phyloP scores from a whole-genome alignment of 53 echinoderm and acorn worm species.

The Antedon mediterranea region DNA sequence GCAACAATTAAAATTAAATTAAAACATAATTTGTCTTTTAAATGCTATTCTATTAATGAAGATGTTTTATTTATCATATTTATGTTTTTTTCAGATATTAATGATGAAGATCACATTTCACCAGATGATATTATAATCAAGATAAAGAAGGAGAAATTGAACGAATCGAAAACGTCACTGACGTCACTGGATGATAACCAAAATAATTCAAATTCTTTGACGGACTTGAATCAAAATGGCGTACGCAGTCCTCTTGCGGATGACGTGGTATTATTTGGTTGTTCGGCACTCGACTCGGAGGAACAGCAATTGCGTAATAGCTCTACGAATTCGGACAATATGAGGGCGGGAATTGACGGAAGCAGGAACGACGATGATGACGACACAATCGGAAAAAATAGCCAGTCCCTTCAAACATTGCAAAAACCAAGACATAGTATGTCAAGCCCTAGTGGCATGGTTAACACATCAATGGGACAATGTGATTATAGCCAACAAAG shows the following conservation, averaged over 20 bases:
- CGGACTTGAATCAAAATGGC: not conserved
- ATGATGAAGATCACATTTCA: not conserved
- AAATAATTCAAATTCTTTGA: not conserved
- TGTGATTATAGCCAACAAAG: slow-evolving; percentile 9
- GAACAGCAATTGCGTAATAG: not conserved
- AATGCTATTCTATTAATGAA: too few species aligned
- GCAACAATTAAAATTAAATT: too few species aligned
- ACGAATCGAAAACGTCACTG: not conserved
- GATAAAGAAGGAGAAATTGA: not conserved
- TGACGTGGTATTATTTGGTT: not conserved
- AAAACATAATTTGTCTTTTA: too few species aligned
- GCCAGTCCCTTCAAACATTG: slow-evolving; percentile 28
- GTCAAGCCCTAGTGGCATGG: slow-evolving; percentile 16
- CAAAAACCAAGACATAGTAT: slow-evolving; percentile 39
- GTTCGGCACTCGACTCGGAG: not conserved
- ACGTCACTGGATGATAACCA: not conserved
- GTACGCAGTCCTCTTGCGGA: not conserved
- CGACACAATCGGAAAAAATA: slow-evolving; percentile 22
- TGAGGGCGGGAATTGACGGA: not conserved
- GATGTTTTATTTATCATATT: too few species aligned
- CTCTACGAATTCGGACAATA: not conserved
- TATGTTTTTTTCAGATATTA: not conserved
- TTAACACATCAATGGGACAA: not conserved
- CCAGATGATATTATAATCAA: not conserved
- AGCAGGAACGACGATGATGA: slow-evolving; percentile 7